These are phyloP conservation scores for Tetragonisca angustula DNA, from an alignment of 2,888 invertebrate species.

Conservation along the genomic window DNA sequence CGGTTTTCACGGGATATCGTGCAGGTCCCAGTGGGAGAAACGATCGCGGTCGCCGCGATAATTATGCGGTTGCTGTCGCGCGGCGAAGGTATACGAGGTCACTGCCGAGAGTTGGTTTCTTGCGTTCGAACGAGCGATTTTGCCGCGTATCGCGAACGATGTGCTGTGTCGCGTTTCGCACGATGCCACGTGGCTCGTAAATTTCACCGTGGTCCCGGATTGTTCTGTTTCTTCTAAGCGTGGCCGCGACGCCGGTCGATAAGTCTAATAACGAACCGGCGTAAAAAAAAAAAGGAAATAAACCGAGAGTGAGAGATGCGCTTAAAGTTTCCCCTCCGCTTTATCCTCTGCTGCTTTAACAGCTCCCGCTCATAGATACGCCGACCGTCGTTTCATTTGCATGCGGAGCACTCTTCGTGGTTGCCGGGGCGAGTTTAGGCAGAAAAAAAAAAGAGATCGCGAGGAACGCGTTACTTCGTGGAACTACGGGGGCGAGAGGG, in stretches of 20 bases:
- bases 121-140: slow-evolving; percentile 26
- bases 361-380: slow-evolving; percentile 39
- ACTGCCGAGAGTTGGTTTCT: slow-evolving; percentile 43
- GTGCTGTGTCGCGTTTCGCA: slow-evolving; percentile 17
- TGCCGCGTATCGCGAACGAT: slow-evolving; percentile 28
- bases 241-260: slow-evolving; percentile 34
- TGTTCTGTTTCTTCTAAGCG: slow-evolving; percentile 9
- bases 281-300: slow-evolving; percentile 29
- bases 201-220: slow-evolving; percentile 25
- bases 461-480: neutral
- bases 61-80: slow-evolving; percentile 56
- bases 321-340: slow-evolving; percentile 49
- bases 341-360: slow-evolving; percentile 52
- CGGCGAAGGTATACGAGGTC: slow-evolving; percentile 17
- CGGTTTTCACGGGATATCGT: neutral
- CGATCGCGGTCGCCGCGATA: slow-evolving; percentile 31
- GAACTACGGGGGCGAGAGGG: neutral
- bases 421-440: slow-evolving; percentile 1
- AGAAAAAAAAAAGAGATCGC: neutral
- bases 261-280: slow-evolving; percentile 55
- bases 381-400: slow-evolving; percentile 64
- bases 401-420: slow-evolving; percentile 55
- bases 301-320: slow-evolving; percentile 32
- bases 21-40: neutral
- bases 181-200: slow-evolving; percentile 15